Evolutionary conservation across 2,797 vertebrate species (phyloP).

Genomic region (Odontamblyopus rebecca): DNA sequence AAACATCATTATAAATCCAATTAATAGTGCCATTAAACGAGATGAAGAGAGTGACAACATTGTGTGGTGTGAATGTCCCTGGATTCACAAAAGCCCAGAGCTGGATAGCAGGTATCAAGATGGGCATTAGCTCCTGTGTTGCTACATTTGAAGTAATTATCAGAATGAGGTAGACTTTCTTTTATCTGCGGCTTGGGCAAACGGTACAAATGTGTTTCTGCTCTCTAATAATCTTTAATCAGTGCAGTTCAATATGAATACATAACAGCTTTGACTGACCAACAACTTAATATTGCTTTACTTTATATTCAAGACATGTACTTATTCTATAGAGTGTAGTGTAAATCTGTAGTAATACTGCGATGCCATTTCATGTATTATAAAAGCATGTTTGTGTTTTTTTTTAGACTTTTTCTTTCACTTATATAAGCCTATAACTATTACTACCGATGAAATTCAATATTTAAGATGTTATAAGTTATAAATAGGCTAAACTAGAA

Average conservation of each 20-base stretch:
- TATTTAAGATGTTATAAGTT: too few species aligned
- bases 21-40: conserved; percentile 70
- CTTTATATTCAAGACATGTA: neutral
- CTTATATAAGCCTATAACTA: too few species aligned
- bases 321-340: too few species aligned
- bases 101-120: conserved; percentile 39
- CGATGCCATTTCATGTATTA: neutral
- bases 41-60: conserved; percentile 66
- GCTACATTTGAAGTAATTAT: conserved; percentile 18
- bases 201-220: conserved; percentile 12
- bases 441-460: too few species aligned
- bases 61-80: conserved; percentile 56
- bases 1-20: conserved; percentile 78
- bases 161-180: conserved; percentile 12
- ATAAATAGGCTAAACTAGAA: too few species aligned
- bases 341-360: neutral
- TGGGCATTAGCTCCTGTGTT: conserved; percentile 13
- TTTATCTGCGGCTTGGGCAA: conserved; percentile 11
- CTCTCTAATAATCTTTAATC: conserved; percentile 15
- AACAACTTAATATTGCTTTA: conserved; percentile 3
- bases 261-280: neutral
- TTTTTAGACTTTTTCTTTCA: too few species aligned
- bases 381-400: neutral
- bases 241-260: conserved; percentile 2
- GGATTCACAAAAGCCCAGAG: conserved; percentile 50